Evolutionary conservation across 2,888 invertebrate species (phyloP), one percentile per base, ranked within the genome.

Genomic region (Pecten maximus): DNA sequence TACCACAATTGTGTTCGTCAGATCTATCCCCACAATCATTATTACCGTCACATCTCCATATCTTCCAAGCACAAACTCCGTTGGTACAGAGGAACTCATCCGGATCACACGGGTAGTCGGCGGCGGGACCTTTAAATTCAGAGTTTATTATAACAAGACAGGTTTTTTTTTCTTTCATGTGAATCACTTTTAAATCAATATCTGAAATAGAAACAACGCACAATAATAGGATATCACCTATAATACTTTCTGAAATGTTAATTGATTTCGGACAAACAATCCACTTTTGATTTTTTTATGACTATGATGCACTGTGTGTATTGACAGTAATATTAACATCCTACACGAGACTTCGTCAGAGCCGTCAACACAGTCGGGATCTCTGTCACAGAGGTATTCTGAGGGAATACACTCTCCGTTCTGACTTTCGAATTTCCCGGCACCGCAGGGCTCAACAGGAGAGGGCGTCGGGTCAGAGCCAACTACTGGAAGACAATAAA

Each of bases 41-140:
- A 94, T 99, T 98, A 0, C 98, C 98, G 96, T 99, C 99, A 96
- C 99, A 99, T 74, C 98, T 97, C 99, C 99, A 99, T 23, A 98
- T 98, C 96, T 99, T 99, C 94, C 98, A 98, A 0, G 99, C 98
- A 96, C 99, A 99, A 95, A 98, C 98, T 88, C 98, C 98, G 97
- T 99, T 99, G 92, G 97, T 97, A 96, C 99, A 99, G 93, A 98
- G 98, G 97, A 98, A 99, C 97, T 99, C 98, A 96, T 99, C 99
- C 0, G 99, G 99, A 95, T 99, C 98, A 96, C 99, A 99, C 28
- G 95, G 94, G 88, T n/a, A n/a, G n/a, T n/a, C n/a, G n/a, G n/a
- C n/a, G n/a, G n/a, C n/a, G n/a, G n/a, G n/a, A n/a, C n/a, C n/a
- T n/a, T n/a, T n/a, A n/a, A n/a, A n/a, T n/a, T n/a, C n/a, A n/a